Percentiles rank a stretch among this genome's conserved stretches.
phyloP scores from a whole-genome alignment of 2,888 invertebrate species.

The Choristoneura rosaceana region DNA sequence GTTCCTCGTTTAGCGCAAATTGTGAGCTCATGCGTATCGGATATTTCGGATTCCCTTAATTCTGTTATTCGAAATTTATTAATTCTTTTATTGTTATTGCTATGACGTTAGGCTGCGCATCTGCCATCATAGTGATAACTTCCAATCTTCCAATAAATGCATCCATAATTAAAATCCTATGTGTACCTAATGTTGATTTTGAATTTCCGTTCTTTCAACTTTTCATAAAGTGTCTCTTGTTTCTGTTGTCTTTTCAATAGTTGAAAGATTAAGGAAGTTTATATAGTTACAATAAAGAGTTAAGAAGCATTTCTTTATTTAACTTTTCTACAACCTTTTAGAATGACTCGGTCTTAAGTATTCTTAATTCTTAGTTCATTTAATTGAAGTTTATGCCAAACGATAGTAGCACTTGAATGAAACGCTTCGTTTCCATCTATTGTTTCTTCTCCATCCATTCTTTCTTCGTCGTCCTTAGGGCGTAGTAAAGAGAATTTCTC shows the following conservation, averaged over 20 bases:
- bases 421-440: constrained; percentile 40
- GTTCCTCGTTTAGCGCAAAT: constrained; percentile 46
- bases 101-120: neutral
- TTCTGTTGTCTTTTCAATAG: too few relatives aligned
- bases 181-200: too few relatives aligned
- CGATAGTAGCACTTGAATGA: neutral
- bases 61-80: neutral
- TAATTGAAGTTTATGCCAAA: neutral
- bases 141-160: neutral
- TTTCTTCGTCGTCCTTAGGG: constrained; percentile 54
- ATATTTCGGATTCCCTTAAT: neutral
- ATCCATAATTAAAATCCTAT: too few relatives aligned
- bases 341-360: neutral
- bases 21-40: constrained; percentile 44
- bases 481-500: constrained; percentile 58
- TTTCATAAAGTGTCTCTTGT: too few relatives aligned
- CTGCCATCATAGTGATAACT: neutral
- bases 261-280: too few relatives aligned
- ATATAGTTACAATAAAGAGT: too few relatives aligned
- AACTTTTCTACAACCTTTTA: neutral
- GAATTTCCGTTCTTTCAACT: too few relatives aligned
- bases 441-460: constrained; percentile 52
- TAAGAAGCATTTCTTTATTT: neutral
- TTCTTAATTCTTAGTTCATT: neutral
- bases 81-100: neutral